These are phyloP conservation scores for Megaceryle torquata DNA, from an alignment of 2,113 vertebrate species.

Conservation along the genomic window DNA sequence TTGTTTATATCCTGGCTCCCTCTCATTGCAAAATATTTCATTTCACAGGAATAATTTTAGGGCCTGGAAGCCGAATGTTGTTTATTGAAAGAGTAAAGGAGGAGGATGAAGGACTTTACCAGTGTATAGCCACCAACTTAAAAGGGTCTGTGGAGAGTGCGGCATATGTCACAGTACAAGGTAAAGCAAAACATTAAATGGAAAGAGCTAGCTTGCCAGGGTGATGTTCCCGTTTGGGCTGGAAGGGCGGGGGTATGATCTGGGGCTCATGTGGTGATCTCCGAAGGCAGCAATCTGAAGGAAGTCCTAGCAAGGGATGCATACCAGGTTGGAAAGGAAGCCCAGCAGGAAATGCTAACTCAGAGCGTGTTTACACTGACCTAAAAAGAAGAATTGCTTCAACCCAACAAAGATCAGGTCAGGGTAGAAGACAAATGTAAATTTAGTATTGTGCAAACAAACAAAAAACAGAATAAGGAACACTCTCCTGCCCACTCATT, in stretches of 20 bases:
- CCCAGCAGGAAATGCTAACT: slow-evolving; percentile 63
- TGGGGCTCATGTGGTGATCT: neutral
- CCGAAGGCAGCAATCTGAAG: neutral
- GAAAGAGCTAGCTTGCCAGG: neutral
- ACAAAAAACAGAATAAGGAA: neutral
- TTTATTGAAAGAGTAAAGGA: slow-evolving; percentile 89
- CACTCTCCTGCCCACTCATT: neutral
- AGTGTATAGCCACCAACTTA: slow-evolving; percentile 86
- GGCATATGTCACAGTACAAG: slow-evolving; percentile 85
- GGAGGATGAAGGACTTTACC: slow-evolving; percentile 91
- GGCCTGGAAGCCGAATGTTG: slow-evolving; percentile 81
- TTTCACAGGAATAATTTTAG: slow-evolving; percentile 86
- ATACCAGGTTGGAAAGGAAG: slow-evolving; percentile 51
- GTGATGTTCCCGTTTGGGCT: neutral
- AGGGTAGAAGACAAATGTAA: slow-evolving; percentile 36
- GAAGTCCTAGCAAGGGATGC: slow-evolving; percentile 22
- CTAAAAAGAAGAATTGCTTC: slow-evolving; percentile 43
- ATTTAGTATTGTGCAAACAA: slow-evolving; percentile 57
- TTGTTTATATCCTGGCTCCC: slow-evolving; percentile 46
- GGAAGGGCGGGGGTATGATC: neutral
- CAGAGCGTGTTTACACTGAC: slow-evolving; percentile 34
- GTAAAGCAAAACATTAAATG: slow-evolving; percentile 70
- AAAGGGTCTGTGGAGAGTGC: slow-evolving; percentile 86
- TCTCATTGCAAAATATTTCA: slow-evolving; percentile 67
- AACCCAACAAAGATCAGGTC: slow-evolving; percentile 52